Conservation (phyloP, 2,113 vertebrate genomes). For the Paralichthys olivaceus region DNA sequence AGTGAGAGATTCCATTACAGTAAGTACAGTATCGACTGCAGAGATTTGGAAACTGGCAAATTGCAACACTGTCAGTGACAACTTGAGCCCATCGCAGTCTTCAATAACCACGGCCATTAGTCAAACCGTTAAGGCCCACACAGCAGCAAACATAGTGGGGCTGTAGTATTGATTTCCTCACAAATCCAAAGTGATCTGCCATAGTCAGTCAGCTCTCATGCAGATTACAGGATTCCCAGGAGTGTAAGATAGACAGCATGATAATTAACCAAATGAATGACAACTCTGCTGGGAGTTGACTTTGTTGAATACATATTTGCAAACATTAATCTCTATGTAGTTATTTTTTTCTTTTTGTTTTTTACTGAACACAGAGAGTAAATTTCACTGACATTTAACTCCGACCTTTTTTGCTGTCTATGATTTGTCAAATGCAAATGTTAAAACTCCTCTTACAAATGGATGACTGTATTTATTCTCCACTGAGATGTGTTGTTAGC, state of each 20-base stretch:
- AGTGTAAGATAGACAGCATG: slow-evolving; percentile 34
- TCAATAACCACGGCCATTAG: slow-evolving; percentile 63
- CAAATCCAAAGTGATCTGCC: slow-evolving; percentile 74
- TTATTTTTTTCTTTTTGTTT: slow-evolving; percentile 4
- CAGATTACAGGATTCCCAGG: slow-evolving; percentile 68
- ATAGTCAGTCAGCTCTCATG: slow-evolving; percentile 59
- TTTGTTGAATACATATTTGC: slow-evolving; percentile 36
- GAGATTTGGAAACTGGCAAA: slow-evolving; percentile 53
- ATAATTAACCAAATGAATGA: slow-evolving; percentile 66
- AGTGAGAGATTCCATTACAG: slow-evolving; percentile 31
- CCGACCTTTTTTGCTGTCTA: slow-evolving; percentile 2
- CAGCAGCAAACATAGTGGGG: slow-evolving; percentile 52
- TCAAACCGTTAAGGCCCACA: slow-evolving; percentile 56
- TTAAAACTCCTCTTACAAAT: slow-evolving; percentile 16
- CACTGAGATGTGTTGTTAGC: background rate
- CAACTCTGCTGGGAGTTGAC: slow-evolving; percentile 40
- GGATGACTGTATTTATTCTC: slow-evolving; percentile 12
- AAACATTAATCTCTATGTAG: slow-evolving; percentile 27
- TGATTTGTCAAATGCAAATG: slow-evolving; percentile 21
- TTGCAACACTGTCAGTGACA: slow-evolving; percentile 56
- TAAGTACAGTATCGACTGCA: slow-evolving; percentile 27
- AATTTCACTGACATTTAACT: slow-evolving; percentile 14
- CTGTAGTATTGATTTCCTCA: slow-evolving; percentile 74
- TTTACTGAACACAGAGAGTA: slow-evolving; percentile 1
- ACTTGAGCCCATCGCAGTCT: slow-evolving; percentile 54